phyloP scores from a whole-genome alignment of 2,113 vertebrate species.

The Ceuthmochares aereus region DNA sequence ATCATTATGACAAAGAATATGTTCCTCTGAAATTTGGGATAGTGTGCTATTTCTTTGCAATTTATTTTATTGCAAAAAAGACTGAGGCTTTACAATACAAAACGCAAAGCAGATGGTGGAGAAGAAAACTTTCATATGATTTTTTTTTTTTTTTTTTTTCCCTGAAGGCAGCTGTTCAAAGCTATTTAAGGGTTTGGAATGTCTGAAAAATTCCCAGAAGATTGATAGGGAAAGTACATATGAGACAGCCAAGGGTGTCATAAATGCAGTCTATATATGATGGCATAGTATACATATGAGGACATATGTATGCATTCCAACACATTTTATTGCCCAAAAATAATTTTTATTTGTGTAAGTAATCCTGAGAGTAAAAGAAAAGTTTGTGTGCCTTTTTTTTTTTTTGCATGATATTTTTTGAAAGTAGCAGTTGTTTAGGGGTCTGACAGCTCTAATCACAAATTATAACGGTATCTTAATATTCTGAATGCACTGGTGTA shows the following conservation, averaged over 20 bases:
- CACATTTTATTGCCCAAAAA: neutral
- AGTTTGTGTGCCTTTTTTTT: neutral
- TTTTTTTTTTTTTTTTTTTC: neutral
- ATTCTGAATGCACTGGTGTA: neutral
- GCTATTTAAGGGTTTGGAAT: conserved; percentile 61
- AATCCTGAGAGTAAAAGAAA: neutral
- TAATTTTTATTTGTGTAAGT: neutral
- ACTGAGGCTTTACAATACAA: neutral
- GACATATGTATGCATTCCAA: neutral
- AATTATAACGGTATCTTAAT: neutral
- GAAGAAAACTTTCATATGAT: neutral
- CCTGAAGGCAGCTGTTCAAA: conserved; percentile 42
- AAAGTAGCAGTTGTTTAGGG: neutral
- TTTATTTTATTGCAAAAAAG: conserved; percentile 16
- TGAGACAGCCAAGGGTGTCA: conserved; percentile 9
- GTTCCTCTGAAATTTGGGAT: neutral
- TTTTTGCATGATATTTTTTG: neutral
- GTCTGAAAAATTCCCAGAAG: conserved; percentile 38
- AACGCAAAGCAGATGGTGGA: conserved; percentile 48
- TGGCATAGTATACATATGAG: neutral
- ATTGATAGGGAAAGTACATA: conserved; percentile 21
- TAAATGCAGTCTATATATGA: neutral
- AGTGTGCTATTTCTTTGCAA: neutral
- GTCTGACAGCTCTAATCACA: neutral
- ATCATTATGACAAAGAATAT: neutral